phyloP scores from a whole-genome alignment of 2,888 invertebrate genomes.

The Lasiommata megera region DNA sequence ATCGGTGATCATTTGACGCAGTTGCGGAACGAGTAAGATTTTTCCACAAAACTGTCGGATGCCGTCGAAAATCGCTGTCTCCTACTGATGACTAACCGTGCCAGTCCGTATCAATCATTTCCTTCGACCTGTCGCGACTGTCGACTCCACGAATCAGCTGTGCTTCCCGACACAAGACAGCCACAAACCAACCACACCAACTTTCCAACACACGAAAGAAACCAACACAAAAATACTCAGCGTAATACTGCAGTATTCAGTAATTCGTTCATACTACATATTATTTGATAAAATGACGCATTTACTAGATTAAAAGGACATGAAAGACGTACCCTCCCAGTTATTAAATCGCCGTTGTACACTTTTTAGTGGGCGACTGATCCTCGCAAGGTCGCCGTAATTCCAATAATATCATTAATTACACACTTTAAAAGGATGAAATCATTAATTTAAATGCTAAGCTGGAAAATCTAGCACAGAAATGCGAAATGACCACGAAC shows the following conservation, averaged over 20 bases:
- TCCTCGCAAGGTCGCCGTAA: constrained; percentile 75
- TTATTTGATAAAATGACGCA: constrained; percentile 80
- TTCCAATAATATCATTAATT: constrained; percentile 77
- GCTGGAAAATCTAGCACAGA: constrained; percentile 76
- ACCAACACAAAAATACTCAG: constrained; percentile 35
- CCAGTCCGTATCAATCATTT: constrained; percentile 63
- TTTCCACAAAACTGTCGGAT: constrained; percentile 50
- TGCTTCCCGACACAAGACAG: constrained; percentile 48
- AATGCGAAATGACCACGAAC: constrained; percentile 79
- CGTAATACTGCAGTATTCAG: constrained; percentile 48
- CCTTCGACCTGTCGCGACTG: constrained; percentile 56
- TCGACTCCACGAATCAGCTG: constrained; percentile 78
- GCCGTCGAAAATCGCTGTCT: constrained; percentile 59
- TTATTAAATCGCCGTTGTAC: constrained; percentile 71
- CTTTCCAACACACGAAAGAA: constrained; percentile 16
- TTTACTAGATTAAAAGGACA: constrained; percentile 75
- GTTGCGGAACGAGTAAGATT: constrained; percentile 47
- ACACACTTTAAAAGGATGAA: constrained; percentile 64
- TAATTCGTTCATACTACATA: constrained; percentile 53
- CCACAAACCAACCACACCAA: constrained; percentile 38
- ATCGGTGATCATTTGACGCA: constrained; percentile 56
- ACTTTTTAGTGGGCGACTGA: constrained; percentile 73
- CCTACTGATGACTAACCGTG: constrained; percentile 73
- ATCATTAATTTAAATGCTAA: constrained; percentile 69
- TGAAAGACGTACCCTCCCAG: constrained; percentile 81